Base-by-base conservation (phyloP, 2,113 vertebrate species). In the Crotalus helleri region DNA sequence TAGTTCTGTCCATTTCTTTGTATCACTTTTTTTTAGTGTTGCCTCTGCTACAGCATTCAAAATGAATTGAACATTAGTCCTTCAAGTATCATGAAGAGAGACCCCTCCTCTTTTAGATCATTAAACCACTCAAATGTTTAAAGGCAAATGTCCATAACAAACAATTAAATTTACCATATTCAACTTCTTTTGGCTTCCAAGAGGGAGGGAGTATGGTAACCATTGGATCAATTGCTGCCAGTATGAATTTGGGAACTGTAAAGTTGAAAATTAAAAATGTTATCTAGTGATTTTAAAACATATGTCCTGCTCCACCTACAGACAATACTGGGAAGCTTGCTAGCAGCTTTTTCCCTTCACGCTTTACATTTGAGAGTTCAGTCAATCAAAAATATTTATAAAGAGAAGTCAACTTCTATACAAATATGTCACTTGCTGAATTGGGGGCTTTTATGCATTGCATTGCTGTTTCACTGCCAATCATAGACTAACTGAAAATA, bases 241-340 rank as follows among this genome's bases (percentile, higher is more conserved):
- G 97, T 88, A 98, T 98, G 91, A 97, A 94, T 95, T 97, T 97
- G 92, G 98, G 98, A 96, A 98, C 98, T 98, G 94, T 93, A 97
- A 97, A 93, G 51, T 87, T 24, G 33, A 95, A 26, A 88, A 96
- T 95, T 95, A 96, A 90, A 94, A 81, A 94, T 88, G 23, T 87
- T 81, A 90, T 85, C 17, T 89, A 91, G 51, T 44, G 12, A 7
- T 64, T 85, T 92, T 92, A 94, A 61, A 93, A 49, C 51, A 19
- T 5, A 33, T 2, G 8, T 44, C 17, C 33, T 81, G 17, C 33
- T 44, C 17, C 3, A 21, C 17, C 17, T 44, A 44, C 7, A 81
- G 7, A 44, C 33, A 81, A 81, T 21, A 81, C 33, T 44, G 33
- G 17, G 44, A 81, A 81, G 4, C 21, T 81, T 39, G 33, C 33